These are phyloP conservation scores for Tetraodon nigroviridis DNA, from an alignment of 2,113 vertebrate species.

Conservation along the genomic window DNA sequence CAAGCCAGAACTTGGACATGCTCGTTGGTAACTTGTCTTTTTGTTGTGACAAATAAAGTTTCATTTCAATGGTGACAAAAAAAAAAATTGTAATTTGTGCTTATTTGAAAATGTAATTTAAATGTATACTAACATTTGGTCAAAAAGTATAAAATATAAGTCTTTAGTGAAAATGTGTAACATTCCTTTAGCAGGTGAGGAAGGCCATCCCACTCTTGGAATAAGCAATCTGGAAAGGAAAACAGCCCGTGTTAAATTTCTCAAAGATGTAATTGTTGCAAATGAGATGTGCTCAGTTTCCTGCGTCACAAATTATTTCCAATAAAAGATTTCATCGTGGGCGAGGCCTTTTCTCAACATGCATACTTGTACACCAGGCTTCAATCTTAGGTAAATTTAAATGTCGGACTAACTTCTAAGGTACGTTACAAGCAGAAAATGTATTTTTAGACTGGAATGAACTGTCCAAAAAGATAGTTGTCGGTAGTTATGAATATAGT, in stretches of 20 bases:
- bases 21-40: slow-evolving; percentile 35
- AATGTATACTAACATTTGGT: background rate
- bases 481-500: background rate
- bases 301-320: no score
- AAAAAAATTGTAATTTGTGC: no score
- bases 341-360: no score
- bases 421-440: no score
- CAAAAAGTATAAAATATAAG: background rate
- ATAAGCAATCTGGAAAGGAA: slow-evolving; percentile 72
- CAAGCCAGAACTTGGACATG: slow-evolving; percentile 43
- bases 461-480: no score
- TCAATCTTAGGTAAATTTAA: no score
- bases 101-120: slow-evolving; percentile 28
- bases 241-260: background rate
- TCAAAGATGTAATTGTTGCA: no score
- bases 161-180: background rate
- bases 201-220: slow-evolving; percentile 87
- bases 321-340: background rate
- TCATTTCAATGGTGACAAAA: slow-evolving; percentile 31
- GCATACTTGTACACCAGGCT: no score
- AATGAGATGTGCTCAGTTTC: no score
- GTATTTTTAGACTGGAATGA: no score
- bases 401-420: no score
- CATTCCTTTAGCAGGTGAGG: slow-evolving; percentile 82
- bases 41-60: slow-evolving; percentile 65